These are phyloP conservation scores for Dyspetes luteomarginatus DNA, from an alignment of 2,888 invertebrate genomes.

Conservation along the genomic window DNA sequence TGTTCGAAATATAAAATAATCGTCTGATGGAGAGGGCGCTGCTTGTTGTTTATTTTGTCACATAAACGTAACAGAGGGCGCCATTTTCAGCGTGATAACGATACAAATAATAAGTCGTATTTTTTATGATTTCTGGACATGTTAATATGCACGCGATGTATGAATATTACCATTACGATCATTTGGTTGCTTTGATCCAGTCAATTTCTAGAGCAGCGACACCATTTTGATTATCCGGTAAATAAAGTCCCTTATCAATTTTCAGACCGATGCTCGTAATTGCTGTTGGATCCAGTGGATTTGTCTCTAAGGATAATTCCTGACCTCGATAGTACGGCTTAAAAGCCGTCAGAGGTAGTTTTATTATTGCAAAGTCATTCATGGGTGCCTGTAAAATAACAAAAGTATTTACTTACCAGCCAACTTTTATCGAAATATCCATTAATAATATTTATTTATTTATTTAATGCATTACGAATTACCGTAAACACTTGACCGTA, in stretches of 20 bases:
- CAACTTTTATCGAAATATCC: background rate
- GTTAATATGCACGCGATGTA: too few species aligned
- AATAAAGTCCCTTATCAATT: constrained; percentile 83
- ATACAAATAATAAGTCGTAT: too few species aligned
- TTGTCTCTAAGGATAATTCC: constrained; percentile 75
- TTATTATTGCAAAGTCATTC: constrained; percentile 76
- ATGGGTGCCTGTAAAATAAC: constrained; percentile 77
- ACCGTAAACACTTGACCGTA: constrained; percentile 82
- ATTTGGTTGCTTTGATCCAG: constrained; percentile 81
- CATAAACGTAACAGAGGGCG: background rate
- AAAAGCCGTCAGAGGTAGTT: constrained; percentile 81
- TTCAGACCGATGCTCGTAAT: constrained; percentile 83
- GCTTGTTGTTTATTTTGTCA: background rate
- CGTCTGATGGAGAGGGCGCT: background rate
- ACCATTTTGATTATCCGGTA: constrained; percentile 83
- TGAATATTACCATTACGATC: constrained; percentile 17
- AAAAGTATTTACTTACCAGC: constrained; percentile 30
- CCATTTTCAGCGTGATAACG: too few species aligned
- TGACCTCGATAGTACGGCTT: constrained; percentile 82
- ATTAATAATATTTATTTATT: too few species aligned
- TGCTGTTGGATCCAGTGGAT: constrained; percentile 80
- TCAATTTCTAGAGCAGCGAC: constrained; percentile 83
- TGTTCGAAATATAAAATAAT: background rate
- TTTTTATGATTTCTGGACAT: too few species aligned
- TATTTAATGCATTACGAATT: too few species aligned